phyloP scores from a whole-genome alignment of 1,140 invertebrate genomes.

The Gryon sp. region DNA sequence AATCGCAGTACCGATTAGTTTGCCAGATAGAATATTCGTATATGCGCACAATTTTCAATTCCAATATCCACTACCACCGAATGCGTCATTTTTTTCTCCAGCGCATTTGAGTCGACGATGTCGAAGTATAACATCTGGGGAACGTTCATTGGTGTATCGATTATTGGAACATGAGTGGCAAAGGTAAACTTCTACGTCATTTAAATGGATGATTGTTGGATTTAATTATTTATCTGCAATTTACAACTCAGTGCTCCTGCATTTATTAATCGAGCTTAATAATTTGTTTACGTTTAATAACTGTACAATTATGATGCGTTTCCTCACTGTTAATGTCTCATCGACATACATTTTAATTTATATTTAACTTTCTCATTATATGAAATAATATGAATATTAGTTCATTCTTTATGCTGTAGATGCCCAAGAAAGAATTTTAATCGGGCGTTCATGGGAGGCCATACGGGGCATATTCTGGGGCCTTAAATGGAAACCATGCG shows the following conservation, averaged over 20 bases:
- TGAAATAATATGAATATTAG: too few relatives aligned
- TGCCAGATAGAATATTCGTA: conserved; percentile 70
- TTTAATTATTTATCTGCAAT: conserved; percentile 30
- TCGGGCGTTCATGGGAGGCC: too few relatives aligned
- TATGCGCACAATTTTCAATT: conserved; percentile 78
- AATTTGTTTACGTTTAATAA: too few relatives aligned
- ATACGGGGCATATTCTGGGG: too few relatives aligned
- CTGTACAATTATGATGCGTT: too few relatives aligned
- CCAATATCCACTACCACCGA: conserved; percentile 77
- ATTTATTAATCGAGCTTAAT: neutral
- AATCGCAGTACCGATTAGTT: conserved; percentile 73
- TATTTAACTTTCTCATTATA: too few relatives aligned
- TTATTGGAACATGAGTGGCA: conserved; percentile 67
- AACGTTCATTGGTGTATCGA: conserved; percentile 62
- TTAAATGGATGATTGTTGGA: conserved; percentile 46
- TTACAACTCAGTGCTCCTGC: conserved; percentile 9
- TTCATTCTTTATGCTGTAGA: too few relatives aligned
- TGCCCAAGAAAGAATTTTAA: too few relatives aligned
- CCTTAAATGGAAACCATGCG: too few relatives aligned
- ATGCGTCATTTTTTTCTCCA: conserved; percentile 75
- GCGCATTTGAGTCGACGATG: conserved; percentile 58
- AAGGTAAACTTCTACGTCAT: conserved; percentile 61
- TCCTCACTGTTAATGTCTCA: too few relatives aligned
- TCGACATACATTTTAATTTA: too few relatives aligned
- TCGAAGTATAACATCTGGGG: conserved; percentile 51